phyloP scores from a whole-genome alignment of 2,888 invertebrate species.

The Aspidiotus rigidus region DNA sequence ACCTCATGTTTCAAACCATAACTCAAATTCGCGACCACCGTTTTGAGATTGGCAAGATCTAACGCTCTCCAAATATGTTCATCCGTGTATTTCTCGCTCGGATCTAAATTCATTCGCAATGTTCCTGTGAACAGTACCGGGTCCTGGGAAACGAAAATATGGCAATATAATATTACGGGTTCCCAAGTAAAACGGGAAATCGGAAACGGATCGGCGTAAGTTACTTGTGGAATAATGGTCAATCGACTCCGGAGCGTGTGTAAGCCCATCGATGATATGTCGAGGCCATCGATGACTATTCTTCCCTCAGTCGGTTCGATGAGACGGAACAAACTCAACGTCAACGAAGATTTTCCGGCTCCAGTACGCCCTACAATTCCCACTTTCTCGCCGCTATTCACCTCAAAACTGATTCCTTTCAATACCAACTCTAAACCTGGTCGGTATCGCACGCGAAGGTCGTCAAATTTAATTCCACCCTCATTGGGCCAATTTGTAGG shows the following conservation, averaged over 20 bases:
- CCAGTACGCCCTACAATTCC: slow-evolving; percentile 77
- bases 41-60: slow-evolving; percentile 79
- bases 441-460: slow-evolving; percentile 78
- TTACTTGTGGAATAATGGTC: slow-evolving; percentile 47
- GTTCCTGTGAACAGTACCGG: slow-evolving; percentile 90
- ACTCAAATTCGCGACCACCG: slow-evolving; percentile 66
- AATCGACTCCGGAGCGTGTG: slow-evolving; percentile 65
- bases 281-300: slow-evolving; percentile 74
- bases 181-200: too few relatives aligned
- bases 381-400: slow-evolving; percentile 71
- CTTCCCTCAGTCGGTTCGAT: slow-evolving; percentile 73
- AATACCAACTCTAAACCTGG: slow-evolving; percentile 78
- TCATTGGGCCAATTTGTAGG: slow-evolving; percentile 62
- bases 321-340: slow-evolving; percentile 77
- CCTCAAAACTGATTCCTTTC: slow-evolving; percentile 64
- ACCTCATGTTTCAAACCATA: slow-evolving; percentile 74
- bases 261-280: slow-evolving; percentile 70
- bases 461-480: slow-evolving; percentile 69
- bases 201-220: too few relatives aligned
- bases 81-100: slow-evolving; percentile 68
- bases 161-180: too few relatives aligned
- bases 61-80: slow-evolving; percentile 79
- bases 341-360: slow-evolving; percentile 85
- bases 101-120: slow-evolving; percentile 84
- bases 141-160: slow-evolving; percentile 51